A percentile compares a stretch with the other conserved stretches of the same genome.
These are phyloP conservation scores for Tinea trinotella DNA, from an alignment of 2,888 invertebrate genomes.

Conservation along the genomic window DNA sequence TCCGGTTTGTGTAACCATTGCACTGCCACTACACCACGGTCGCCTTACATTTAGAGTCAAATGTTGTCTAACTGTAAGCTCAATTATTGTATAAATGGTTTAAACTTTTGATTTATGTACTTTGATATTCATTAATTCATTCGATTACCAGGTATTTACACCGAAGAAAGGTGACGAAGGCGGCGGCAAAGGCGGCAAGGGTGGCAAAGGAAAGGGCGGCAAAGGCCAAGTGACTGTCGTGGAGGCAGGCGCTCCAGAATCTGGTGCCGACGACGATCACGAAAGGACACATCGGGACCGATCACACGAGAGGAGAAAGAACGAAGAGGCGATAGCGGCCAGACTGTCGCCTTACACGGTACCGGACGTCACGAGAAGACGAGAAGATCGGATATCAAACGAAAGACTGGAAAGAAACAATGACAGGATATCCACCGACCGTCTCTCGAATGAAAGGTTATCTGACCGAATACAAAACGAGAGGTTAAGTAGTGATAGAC, in stretches of 20 bases:
- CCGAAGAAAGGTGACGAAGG: slow-evolving; percentile 77
- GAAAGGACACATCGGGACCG: slow-evolving; percentile 37
- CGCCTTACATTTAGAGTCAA: too few species aligned
- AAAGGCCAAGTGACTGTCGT: slow-evolving; percentile 82
- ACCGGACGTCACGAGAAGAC: slow-evolving; percentile 23
- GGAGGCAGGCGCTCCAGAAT: slow-evolving; percentile 62
- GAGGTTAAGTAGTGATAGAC: slow-evolving; percentile 29
- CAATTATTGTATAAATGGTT: too few species aligned
- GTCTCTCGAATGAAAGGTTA: slow-evolving; percentile 21
- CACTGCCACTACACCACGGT: too few species aligned
- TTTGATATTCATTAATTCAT: slow-evolving; percentile 7
- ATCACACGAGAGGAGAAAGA: slow-evolving; percentile 40
- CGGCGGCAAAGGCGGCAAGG: slow-evolving; percentile 80
- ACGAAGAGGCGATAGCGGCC: slow-evolving; percentile 47
- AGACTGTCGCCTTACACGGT: slow-evolving; percentile 40
- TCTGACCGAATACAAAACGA: slow-evolving; percentile 23
- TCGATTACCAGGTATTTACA: slow-evolving; percentile 57
- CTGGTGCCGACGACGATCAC: slow-evolving; percentile 60
- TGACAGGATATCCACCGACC: slow-evolving; percentile 21
- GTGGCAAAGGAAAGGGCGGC: slow-evolving; percentile 81
- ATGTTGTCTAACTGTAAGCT: too few species aligned
- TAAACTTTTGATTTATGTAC: neutral
- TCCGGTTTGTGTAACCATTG: too few species aligned
- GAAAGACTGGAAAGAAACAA: slow-evolving; percentile 13
- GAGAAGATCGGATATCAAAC: slow-evolving; percentile 35